Evolutionary conservation across 2,797 vertebrate genomes (phyloP), one percentile per base, ranked within the genome.

Genomic region (Megaceryle alcyon): DNA sequence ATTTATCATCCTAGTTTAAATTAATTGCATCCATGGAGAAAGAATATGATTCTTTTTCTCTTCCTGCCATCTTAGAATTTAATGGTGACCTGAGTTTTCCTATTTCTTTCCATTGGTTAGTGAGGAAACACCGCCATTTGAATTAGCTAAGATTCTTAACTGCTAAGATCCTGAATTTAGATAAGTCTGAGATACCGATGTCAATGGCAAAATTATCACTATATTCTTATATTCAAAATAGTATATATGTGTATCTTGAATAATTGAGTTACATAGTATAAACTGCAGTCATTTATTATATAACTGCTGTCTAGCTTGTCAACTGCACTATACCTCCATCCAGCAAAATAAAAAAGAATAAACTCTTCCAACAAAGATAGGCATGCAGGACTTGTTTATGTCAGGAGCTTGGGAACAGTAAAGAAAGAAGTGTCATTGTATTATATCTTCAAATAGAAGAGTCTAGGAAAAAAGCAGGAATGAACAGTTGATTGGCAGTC

Each of bases 361-460:
- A 48, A 8, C 18, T 51, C 14, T 85, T 84, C 70, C 0, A 0
- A 18, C 2, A 2, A 53, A 64, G 31, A 54, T 6, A 60, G 11
- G 4, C 22, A 16, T 41, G 15, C 35, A 60, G 25, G 63, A 57
- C 16, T 83, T 66, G 8, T 10, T 33, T 56, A 5, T 56, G 20
- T 83, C 59, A n/a, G 37, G 21, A 76, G 21, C 57, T 82, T 86
- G 28, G 31, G 13, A 73, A 35, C 5, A 31, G 5, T 33, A 56
- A 81, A 71, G 14, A 59, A 43, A 60, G 17, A 56, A 37, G 7
- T 57, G 22, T 33, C 20, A 12, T 44, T 82, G 25, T 33, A n/a
- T 57, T 68, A 25, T 44, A 39, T 9, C 28, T 59, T 64, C 25
- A 68, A 63, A 69, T 64, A 69, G 57, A 76, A 54, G 41, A 61